Conservation (phyloP, 2,888 invertebrate genomes). For the Oxycera nigricornis region DNA sequence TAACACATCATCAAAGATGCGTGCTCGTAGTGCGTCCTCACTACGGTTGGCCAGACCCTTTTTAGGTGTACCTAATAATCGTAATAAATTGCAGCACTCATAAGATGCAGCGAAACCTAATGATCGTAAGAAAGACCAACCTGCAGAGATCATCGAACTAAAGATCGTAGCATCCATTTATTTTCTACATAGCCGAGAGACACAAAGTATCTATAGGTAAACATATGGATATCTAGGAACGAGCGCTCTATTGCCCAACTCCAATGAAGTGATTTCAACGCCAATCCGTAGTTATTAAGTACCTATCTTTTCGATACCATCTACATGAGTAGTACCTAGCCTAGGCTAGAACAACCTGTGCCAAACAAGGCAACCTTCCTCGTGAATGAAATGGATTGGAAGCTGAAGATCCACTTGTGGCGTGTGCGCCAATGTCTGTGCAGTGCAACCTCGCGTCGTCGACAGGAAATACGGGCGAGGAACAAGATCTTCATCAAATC, state of each 20-base stretch:
- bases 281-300: background rate
- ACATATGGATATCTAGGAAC: background rate
- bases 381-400: background rate
- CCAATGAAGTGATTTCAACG: conserved; percentile 7
- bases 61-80: conserved; percentile 22
- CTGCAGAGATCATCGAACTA: conserved; percentile 25
- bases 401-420: conserved; percentile 23
- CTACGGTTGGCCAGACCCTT: background rate
- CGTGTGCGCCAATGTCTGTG: conserved; percentile 10
- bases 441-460: background rate
- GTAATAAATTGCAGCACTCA: conserved; percentile 27
- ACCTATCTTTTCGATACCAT: background rate
- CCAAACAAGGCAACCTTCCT: background rate
- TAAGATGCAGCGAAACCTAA: conserved; percentile 23
- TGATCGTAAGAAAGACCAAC: background rate
- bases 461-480: conserved; percentile 10
- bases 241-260: background rate
- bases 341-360: background rate
- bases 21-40: background rate
- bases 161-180: background rate
- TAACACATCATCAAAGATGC: background rate
- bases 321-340: background rate
- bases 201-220: background rate
- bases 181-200: background rate
- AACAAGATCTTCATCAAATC: conserved; percentile 7